Percentiles rank a stretch among this genome's conserved stretches.
These are phyloP conservation scores for Lagopus muta DNA, from an alignment of 2,113 vertebrate genomes.

Conservation along the genomic window DNA sequence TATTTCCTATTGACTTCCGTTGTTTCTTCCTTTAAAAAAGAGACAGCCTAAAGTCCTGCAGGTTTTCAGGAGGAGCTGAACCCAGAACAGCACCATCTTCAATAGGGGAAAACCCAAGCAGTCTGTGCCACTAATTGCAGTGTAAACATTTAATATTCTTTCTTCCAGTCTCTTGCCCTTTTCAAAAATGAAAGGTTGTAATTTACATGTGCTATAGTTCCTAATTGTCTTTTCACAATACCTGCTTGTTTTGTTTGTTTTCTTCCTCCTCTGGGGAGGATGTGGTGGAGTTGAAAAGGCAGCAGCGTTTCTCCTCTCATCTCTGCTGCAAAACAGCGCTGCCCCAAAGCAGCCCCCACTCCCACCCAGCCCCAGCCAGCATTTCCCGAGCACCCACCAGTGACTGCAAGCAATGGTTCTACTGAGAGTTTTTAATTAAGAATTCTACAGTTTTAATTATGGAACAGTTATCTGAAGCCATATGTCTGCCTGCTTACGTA, in stretches of 20 bases:
- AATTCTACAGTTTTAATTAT: conserved; percentile 47
- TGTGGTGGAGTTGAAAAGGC: conserved; percentile 6
- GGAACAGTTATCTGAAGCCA: not conserved
- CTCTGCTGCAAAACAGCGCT: not conserved
- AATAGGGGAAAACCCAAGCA: conserved; percentile 13
- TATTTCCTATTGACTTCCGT: not conserved
- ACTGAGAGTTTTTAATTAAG: conserved; percentile 57
- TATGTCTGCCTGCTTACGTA: not conserved
- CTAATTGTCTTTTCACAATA: not conserved
- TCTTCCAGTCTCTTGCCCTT: conserved; percentile 60
- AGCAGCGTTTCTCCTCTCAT: conserved; percentile 3
- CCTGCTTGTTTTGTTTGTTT: conserved; percentile 55
- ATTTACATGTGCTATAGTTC: conserved; percentile 24
- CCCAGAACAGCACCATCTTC: conserved; percentile 1
- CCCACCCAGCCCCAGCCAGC: not conserved
- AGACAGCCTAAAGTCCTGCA: not conserved
- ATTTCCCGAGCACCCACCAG: conserved; percentile 8
- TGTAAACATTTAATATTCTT: conserved; percentile 67
- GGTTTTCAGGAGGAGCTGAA: not conserved
- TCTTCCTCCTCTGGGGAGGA: conserved; percentile 27
- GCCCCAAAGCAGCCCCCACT: not conserved
- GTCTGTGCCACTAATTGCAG: conserved; percentile 33
- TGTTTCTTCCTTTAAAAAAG: not conserved
- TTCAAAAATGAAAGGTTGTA: conserved; percentile 63
- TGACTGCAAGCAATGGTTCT: conserved; percentile 22